Base-by-base conservation (phyloP, 2,888 invertebrate species). In the Plebejus argus region DNA sequence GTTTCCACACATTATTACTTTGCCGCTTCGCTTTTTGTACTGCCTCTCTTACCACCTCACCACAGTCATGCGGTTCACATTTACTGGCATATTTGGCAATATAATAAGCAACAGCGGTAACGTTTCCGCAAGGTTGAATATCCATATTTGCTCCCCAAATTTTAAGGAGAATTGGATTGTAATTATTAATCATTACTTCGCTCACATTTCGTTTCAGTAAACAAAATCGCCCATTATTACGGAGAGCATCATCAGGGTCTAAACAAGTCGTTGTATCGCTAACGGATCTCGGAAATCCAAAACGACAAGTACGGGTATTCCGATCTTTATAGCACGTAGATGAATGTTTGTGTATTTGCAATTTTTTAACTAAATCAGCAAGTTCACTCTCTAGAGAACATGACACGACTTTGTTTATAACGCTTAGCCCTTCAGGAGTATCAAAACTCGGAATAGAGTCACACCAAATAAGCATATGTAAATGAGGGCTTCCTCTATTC, bases 61-160 rank as follows among this genome's bases (percentile, higher is more conserved):
- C n/a, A n/a, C 15, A 33, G 20, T 71, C 71, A 39, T 20, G 8
- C 18, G n/a, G 71, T 10, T 71, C 71, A n/a, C 70, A 71, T 35
- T 71, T 71, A 20, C 71, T 71, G 6, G 71, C 71, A 39, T 35
- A 71, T 35, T 71, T 71, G 4, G 71, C 71, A 71, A 39, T 71
- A 71, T 71, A 71, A 71, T 71, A 28, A 18, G 71, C 70, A 12
- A 18, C 39, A 1, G 45, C 7, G 8, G 45, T 45, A 10, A 45
- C 45, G 45, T 45, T 70, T n/a, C 70, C 45, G 39, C 58, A 70
- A 61, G 72, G 77, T 20, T 78, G 70, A 10, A 78, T 20, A 74
- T 87, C 85, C 78, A 88, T 88, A 71, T 88, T 87, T 5, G 81
- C 87, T 56, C 81, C 49, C 85, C 85, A 86, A 58, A 86, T 20